phyloP scores from a whole-genome alignment of 2,888 invertebrate genomes.

The Neoascia interrupta region DNA sequence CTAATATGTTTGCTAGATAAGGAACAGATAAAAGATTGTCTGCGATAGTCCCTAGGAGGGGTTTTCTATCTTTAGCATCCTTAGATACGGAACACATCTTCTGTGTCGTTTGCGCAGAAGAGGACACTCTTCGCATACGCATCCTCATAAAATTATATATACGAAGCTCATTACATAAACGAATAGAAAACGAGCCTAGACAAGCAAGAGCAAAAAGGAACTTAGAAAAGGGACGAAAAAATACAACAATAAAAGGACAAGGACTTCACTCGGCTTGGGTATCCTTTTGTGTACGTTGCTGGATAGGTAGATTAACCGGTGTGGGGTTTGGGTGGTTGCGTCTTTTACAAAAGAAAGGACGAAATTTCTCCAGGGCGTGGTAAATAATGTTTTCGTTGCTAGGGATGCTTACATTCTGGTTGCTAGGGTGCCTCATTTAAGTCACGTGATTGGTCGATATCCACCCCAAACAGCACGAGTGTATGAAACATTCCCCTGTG shows the following conservation, averaged over 20 bases:
- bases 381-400: conserved; percentile 64
- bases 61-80: conserved; percentile 32
- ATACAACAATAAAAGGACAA: conserved; percentile 24
- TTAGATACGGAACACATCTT: conserved; percentile 16
- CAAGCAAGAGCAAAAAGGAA: conserved; percentile 19
- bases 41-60: conserved; percentile 29
- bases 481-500: conserved; percentile 23
- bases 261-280: conserved; percentile 12
- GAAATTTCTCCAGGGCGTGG: conserved; percentile 68
- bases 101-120: conserved; percentile 41
- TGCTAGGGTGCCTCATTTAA: conserved; percentile 62
- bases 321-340: too few relatives aligned
- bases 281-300: too few relatives aligned
- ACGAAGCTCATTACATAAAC: conserved; percentile 47
- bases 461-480: conserved; percentile 42
- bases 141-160: conserved; percentile 35
- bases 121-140: too few relatives aligned
- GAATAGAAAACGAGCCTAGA: conserved; percentile 18
- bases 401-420: conserved; percentile 62
- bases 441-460: conserved; percentile 66
- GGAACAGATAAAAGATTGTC: conserved; percentile 59
- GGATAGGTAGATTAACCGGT: too few relatives aligned
- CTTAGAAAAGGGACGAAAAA: too few relatives aligned
- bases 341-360: conserved; percentile 36
- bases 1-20: conserved; percentile 61